A percentile compares a stretch with the other conserved stretches of the same genome.
Evolutionary conservation across 37 sponge, comb jelly and placozoan species (phyloP).

Genomic region (Lycopodina hypogea): DNA sequence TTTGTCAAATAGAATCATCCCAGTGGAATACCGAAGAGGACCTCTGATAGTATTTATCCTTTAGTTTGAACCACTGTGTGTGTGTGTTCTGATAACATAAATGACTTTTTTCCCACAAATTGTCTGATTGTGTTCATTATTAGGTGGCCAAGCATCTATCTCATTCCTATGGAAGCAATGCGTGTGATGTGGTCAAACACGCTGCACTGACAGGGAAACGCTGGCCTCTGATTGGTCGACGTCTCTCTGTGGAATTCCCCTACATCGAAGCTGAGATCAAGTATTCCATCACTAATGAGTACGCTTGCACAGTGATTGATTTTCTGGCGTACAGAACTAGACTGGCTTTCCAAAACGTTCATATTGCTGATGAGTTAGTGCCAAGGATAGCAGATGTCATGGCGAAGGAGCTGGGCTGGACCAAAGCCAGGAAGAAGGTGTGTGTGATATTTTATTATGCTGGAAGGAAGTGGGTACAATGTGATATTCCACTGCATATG

Average conservation of each 20-base stretch:
- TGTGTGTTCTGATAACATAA: background rate
- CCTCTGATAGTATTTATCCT: too few species aligned
- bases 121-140: background rate
- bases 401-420: constrained; percentile 91
- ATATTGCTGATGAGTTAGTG: constrained; percentile 90
- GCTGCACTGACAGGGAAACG: constrained; percentile 84
- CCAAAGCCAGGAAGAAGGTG: constrained; percentile 47
- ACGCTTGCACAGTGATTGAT: constrained; percentile 87
- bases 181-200: constrained; percentile 87
- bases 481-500: too few species aligned
- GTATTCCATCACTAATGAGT: constrained; percentile 91
- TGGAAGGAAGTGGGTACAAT: too few species aligned
- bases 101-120: background rate
- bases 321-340: constrained; percentile 90
- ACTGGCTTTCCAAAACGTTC: constrained; percentile 95
- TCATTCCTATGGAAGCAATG: constrained; percentile 88
- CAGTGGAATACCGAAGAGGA: too few species aligned
- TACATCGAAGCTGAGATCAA: constrained; percentile 96
- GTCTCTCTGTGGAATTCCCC: constrained; percentile 89
- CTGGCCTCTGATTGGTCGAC: constrained; percentile 88
- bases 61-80: background rate
- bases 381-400: constrained; percentile 89
- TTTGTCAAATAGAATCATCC: too few species aligned
- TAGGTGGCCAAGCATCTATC: constrained; percentile 92
- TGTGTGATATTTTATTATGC: too few species aligned